Evolutionary conservation across 2,797 vertebrate species (phyloP), one percentile per base, ranked within the genome.

Genomic region (Cyclopterus lumpus): DNA sequence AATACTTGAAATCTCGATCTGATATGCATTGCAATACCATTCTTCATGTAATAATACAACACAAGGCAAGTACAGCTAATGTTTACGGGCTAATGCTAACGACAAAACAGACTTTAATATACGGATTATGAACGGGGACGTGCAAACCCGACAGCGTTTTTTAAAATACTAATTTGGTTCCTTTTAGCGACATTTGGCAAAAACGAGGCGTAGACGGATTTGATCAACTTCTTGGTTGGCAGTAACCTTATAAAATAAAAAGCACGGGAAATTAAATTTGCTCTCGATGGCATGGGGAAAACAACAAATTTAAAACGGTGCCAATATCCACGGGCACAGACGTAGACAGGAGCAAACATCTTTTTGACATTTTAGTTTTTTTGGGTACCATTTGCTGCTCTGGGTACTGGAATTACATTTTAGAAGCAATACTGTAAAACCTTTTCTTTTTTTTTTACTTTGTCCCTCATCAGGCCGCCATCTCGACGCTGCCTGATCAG

Each of bases 351-450:
- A 42, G 54, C 11, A 65, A 72, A 67, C 32, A 22, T 55, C 46
- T 67, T 71, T 74, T 48, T 76, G 72, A 76, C 63, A 83, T 76
- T 87, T 82, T 15, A 9, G 54, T 16, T 79, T 16, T 79, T 71
- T 71, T 58, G 36, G 62, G 79, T 26, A 26, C 22, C 28, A 12
- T 22, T 48, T 61, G 18, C 65, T 9, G 30, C 72, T 67, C 51
- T 49, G 12, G 49, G 9, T 46, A 3, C 32, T n/a, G 44, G 12
- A 75, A n/a, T 28, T 8, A 11, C 40, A 36, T 74, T 82, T 77
- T 4, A 55, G 51, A 44, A 40, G 53, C 44, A 40, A 14, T 34
- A 51, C 26, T 55, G 30, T 24, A 26, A 14, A 1, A 46, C 15
- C 53, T 58, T 7, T 1, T 28, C n/a, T 71, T 62, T 72, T 48